Conservation (phyloP, 2,113 vertebrate genomes). For the Rhipidura dahli region DNA sequence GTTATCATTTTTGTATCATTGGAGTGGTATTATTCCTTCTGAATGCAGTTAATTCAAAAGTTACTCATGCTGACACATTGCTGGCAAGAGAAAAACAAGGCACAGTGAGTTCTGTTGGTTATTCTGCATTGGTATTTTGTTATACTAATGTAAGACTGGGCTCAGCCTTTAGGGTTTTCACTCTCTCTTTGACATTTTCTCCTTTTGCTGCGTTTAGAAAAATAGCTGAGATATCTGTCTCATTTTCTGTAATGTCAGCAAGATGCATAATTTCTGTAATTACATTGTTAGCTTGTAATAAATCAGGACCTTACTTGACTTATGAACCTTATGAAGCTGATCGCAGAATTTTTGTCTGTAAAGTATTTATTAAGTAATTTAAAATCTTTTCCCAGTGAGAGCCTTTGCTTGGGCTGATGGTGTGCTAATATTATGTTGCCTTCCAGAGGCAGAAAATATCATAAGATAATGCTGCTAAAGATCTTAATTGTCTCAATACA, state of each 20-base stretch:
- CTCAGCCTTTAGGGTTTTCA: neutral
- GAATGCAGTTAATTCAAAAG: neutral
- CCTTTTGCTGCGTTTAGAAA: neutral
- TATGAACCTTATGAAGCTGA: neutral
- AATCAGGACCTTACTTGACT: neutral
- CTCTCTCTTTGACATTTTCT: neutral
- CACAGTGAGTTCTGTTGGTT: neutral
- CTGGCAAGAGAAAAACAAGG: neutral
- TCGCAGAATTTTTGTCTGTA: neutral
- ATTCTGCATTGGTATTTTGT: neutral
- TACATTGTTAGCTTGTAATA: neutral
- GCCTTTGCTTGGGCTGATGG: neutral
- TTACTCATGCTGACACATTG: neutral
- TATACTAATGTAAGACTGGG: neutral
- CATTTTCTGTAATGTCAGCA: conserved; percentile 16
- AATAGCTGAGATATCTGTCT: neutral
- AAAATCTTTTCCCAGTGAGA: neutral
- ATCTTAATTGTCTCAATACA: conserved; percentile 44
- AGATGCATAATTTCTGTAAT: conserved; percentile 4
- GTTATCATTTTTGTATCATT: neutral
- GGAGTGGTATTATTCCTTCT: neutral
- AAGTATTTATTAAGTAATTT: conserved; percentile 26
- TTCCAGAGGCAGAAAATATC: conserved; percentile 15
- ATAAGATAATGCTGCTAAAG: neutral
- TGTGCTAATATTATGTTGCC: neutral